These are phyloP conservation scores for Nomada fucata DNA, from an alignment of 2,888 invertebrate genomes.

Conservation along the genomic window DNA sequence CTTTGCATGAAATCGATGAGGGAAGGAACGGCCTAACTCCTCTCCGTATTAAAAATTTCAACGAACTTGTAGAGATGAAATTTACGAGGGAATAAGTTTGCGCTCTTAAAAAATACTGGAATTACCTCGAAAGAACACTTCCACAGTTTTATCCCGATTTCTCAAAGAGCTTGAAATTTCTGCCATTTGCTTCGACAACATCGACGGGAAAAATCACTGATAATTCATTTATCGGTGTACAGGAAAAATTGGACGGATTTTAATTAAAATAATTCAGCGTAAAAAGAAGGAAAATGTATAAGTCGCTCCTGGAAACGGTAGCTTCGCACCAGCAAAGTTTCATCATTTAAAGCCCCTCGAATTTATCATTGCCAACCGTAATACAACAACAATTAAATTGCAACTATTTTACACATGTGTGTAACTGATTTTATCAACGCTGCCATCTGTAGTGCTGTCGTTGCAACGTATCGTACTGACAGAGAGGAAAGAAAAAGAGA, in stretches of 20 bases:
- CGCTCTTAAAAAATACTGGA: slow-evolving; percentile 34
- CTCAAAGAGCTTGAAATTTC: neutral
- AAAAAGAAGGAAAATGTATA: too few species aligned
- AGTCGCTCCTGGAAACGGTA: neutral
- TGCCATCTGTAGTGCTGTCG: slow-evolving; percentile 47
- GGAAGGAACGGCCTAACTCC: slow-evolving; percentile 35
- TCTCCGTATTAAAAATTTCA: slow-evolving; percentile 54
- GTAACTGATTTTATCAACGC: slow-evolving; percentile 40
- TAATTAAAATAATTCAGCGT: neutral
- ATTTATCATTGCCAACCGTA: slow-evolving; percentile 24
- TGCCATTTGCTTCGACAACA: neutral
- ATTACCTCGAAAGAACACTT: slow-evolving; percentile 3
- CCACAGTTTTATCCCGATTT: slow-evolving; percentile 16
- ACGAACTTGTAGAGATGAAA: slow-evolving; percentile 36
- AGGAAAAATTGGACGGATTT: neutral
- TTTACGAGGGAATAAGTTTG: slow-evolving; percentile 49
- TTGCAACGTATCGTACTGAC: slow-evolving; percentile 43
- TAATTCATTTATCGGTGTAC: neutral
- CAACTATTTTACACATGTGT: slow-evolving; percentile 16
- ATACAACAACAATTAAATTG: slow-evolving; percentile 27
- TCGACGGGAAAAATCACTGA: neutral
- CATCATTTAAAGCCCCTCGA: slow-evolving; percentile 2
- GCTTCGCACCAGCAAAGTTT: neutral
- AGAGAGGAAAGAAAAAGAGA: slow-evolving; percentile 36
- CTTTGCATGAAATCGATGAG: slow-evolving; percentile 62